These are phyloP conservation scores for Helicoverpa assulta DNA, from an alignment of 2,888 invertebrate species.

Conservation along the genomic window DNA sequence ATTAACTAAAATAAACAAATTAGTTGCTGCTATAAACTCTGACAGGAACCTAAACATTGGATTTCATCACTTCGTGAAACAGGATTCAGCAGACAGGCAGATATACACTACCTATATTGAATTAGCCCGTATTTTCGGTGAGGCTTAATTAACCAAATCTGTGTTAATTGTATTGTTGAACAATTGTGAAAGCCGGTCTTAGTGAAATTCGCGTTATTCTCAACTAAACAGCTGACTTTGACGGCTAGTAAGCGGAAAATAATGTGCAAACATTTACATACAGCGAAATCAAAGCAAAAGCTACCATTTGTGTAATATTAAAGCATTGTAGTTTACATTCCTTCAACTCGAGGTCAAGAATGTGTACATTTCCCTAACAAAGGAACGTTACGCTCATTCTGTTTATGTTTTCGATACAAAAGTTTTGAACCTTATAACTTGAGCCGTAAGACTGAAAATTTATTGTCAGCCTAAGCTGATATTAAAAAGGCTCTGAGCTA, in stretches of 20 bases:
- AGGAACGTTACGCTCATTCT: slow-evolving; percentile 52
- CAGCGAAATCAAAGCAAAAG: slow-evolving; percentile 52
- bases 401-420: slow-evolving; percentile 41
- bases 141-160: not conserved
- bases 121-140: not conserved
- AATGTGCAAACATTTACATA: slow-evolving; percentile 31
- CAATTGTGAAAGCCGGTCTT: not conserved
- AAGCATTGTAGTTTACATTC: slow-evolving; percentile 57
- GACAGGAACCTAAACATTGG: too few relatives aligned
- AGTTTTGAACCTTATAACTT: slow-evolving; percentile 25
- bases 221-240: slow-evolving; percentile 20
- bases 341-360: slow-evolving; percentile 53
- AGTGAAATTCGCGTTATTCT: not conserved
- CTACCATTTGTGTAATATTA: slow-evolving; percentile 55
- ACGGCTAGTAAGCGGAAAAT: slow-evolving; percentile 36
- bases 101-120: not conserved
- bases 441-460: slow-evolving; percentile 26
- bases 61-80: too few relatives aligned
- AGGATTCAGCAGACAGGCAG: too few relatives aligned
- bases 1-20: too few relatives aligned
- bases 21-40: too few relatives aligned
- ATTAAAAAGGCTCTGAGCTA: slow-evolving; percentile 54
- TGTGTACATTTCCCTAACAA: slow-evolving; percentile 59
- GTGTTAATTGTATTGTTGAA: not conserved
- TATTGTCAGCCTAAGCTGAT: slow-evolving; percentile 19